Percentiles rank a stretch among this genome's conserved stretches.
Conservation (phyloP, 2,888 invertebrate species). For the Dioctria rufipes region DNA sequence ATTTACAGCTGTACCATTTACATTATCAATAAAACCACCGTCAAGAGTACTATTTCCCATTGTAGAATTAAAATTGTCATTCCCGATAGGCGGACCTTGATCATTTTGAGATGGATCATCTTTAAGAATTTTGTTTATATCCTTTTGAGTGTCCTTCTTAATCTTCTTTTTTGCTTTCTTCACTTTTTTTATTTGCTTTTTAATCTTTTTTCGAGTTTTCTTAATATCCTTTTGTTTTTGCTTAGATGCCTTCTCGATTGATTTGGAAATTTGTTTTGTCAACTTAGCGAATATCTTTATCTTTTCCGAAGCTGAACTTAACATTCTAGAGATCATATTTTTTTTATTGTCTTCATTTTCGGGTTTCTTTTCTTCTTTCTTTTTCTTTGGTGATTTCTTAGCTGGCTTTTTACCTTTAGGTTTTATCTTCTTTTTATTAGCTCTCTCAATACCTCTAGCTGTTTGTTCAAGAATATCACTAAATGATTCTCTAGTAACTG, state of each 20-base stretch:
- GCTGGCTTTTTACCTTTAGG: not conserved
- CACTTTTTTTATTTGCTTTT: conserved; percentile 30
- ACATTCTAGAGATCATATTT: conserved; percentile 44
- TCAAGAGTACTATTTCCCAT: not conserved
- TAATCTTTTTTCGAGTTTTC: conserved; percentile 31
- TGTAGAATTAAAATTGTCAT: not conserved
- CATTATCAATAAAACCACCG: not conserved
- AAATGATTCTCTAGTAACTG: conserved; percentile 32
- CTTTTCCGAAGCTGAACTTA: conserved; percentile 51
- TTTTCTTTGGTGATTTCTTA: not conserved
- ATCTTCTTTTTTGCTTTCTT: conserved; percentile 34
- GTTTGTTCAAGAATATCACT: conserved; percentile 33
- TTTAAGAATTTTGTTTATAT: conserved; percentile 25
- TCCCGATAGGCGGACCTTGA: not conserved
- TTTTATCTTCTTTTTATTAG: conserved; percentile 14
- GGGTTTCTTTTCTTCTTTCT: not conserved
- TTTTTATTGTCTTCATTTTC: not conserved
- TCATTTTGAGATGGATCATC: not conserved
- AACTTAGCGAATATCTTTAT: conserved; percentile 50
- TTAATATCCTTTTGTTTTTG: conserved; percentile 37
- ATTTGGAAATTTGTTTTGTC: conserved; percentile 53
- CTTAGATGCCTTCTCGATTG: conserved; percentile 44
- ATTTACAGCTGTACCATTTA: not conserved
- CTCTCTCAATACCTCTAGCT: conserved; percentile 33
- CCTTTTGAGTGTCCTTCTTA: conserved; percentile 35